Base-by-base conservation (phyloP, 2,113 vertebrate species). In the Mohoua ochrocephala region DNA sequence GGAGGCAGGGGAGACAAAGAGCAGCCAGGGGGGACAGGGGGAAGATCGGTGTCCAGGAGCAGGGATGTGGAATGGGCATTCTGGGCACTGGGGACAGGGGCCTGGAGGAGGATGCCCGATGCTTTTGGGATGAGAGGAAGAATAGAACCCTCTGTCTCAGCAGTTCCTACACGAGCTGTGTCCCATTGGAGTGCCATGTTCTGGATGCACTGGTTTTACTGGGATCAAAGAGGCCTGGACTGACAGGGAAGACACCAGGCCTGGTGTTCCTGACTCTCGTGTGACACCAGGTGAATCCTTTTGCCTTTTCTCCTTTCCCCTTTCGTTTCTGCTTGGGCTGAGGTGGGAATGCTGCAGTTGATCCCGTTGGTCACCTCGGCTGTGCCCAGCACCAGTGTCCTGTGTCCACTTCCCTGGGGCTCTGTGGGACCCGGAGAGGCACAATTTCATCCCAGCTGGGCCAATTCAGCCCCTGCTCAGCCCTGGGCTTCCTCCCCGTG, bases 71-170 rank as follows among this genome's bases (percentile, higher is more conserved):
- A 95, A 81, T 59, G 56, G 73, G 23, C 52, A 33, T 84, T 76
- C 87, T 84, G 77, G 94, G 96, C 86, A 52, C 49, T 88, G 84
- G 96, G 89, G 80, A 92, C 81, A 86, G 78, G 80, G 82, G 93
- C 96, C 96, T 88, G 89, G 74, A 90, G 90, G 90, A 96, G 93
- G 88, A 77, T 70, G 57, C 93, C 73, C 73, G 41, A 91, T 91
- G 53, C 83, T 85, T 57, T 84, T 67, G 95, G 94, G 96, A 80
- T 88, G 87, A 96, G 92, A 61, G 84, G 88, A 95, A 47, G 64
- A 81, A 65, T 31, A 67, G 78, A 91, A 88, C 17, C 26, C n/a
- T 30, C 31, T 7, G 2, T 60, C 50, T 64, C 95, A 92, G 94
- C 90, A 85, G 92, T 65, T 96, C 84, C 93, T 78, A 47, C 77